A percentile compares a stretch with the other conserved stretches of the same genome.
These are phyloP conservation scores for Ammodramus savannarum DNA, from an alignment of 2,113 vertebrate species.

Conservation along the genomic window DNA sequence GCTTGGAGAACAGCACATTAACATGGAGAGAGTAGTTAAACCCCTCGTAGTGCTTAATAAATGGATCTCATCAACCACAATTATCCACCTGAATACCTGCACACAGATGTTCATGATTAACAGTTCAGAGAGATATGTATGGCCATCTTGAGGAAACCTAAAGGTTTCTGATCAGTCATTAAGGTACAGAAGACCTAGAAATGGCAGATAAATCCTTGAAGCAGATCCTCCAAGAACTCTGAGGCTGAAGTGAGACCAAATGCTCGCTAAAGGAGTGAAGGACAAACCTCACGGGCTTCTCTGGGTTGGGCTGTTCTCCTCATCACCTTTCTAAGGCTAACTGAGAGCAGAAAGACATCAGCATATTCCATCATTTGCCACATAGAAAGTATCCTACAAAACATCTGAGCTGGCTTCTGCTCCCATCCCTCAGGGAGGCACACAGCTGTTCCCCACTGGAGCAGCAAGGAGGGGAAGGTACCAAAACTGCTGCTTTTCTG, in stretches of 20 bases:
- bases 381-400: neutral
- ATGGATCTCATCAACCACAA: slow-evolving; percentile 6
- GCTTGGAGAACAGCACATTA: slow-evolving; percentile 34
- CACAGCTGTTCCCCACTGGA: neutral
- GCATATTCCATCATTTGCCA: neutral
- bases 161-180: neutral
- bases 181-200: neutral
- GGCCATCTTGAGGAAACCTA: neutral
- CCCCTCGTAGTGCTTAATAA: slow-evolving; percentile 41
- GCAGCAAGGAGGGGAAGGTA: neutral
- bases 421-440: neutral
- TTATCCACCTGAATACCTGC: slow-evolving; percentile 26
- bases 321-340: neutral
- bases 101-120: slow-evolving; percentile 7
- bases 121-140: neutral
- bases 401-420: neutral
- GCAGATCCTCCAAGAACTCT: neutral
- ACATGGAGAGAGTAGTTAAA: slow-evolving; percentile 31
- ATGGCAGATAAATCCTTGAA: neutral
- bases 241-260: neutral
- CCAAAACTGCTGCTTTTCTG: neutral
- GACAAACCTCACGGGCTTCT: rapidly evolving
- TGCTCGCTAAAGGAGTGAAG: rapidly evolving
- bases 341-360: neutral
- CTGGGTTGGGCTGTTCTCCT: neutral